phyloP scores from a whole-genome alignment of 2,888 invertebrate species.

The Diogma glabrata region DNA sequence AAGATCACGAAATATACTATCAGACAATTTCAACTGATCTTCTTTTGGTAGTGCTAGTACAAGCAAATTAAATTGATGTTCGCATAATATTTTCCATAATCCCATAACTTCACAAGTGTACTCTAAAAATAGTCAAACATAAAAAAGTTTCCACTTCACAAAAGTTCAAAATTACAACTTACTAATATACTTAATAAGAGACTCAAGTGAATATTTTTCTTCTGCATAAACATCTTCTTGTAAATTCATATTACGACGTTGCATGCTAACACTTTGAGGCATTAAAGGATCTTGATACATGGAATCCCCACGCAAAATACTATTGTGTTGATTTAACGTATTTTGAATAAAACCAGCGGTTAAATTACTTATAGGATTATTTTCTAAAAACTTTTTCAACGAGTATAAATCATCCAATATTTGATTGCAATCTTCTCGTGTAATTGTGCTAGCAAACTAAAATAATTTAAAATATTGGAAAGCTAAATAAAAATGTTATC shows the following conservation, averaged over 20 bases:
- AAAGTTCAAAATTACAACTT: conserved; percentile 41
- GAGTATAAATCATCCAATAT: conserved; percentile 65
- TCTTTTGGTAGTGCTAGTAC: conserved; percentile 55
- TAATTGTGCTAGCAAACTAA: conserved; percentile 58
- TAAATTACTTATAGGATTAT: conserved; percentile 43
- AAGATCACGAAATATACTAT: conserved; percentile 44
- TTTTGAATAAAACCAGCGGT: conserved; percentile 17
- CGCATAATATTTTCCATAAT: conserved; percentile 84
- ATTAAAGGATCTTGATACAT: neutral
- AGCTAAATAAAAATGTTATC: neutral
- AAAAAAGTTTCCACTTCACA: neutral
- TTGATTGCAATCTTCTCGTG: conserved; percentile 57
- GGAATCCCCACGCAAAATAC: neutral
- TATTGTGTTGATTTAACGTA: neutral
- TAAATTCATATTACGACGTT: conserved; percentile 3
- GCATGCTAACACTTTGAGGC: neutral
- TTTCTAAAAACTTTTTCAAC: conserved; percentile 60
- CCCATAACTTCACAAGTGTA: conserved; percentile 82
- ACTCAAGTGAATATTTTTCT: conserved; percentile 66
- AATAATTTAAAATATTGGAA: conserved; percentile 24
- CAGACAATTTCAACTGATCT: conserved; percentile 49
- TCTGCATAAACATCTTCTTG: conserved; percentile 43
- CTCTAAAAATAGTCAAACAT: no score
- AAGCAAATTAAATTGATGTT: conserved; percentile 80
- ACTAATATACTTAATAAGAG: conserved; percentile 62